Conservation (phyloP, 2,113 vertebrate species). For the Lethenteron camtschaticum region DNA sequence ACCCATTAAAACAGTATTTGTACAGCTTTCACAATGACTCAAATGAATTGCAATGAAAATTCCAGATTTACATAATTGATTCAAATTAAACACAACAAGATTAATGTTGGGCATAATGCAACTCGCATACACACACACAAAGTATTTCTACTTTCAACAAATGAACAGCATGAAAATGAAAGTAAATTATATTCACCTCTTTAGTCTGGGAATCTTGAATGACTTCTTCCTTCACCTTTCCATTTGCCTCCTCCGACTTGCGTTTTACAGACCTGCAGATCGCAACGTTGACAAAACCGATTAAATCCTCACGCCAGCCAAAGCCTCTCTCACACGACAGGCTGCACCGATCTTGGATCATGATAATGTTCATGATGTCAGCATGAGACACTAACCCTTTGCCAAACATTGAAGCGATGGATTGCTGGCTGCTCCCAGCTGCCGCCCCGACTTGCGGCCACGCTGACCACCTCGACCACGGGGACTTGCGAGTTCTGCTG, state of each 20-base stretch:
- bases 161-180: neutral
- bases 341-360: neutral
- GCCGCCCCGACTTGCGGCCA: slow-evolving; percentile 34
- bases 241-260: slow-evolving; percentile 46
- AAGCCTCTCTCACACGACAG: neutral
- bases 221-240: slow-evolving; percentile 20
- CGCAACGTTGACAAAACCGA: neutral
- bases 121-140: neutral
- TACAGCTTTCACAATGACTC: too few species aligned
- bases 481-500: neutral
- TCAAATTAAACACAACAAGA: neutral
- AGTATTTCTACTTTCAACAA: neutral
- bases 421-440: slow-evolving; percentile 56
- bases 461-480: slow-evolving; percentile 19
- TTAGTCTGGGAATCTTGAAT: slow-evolving; percentile 17
- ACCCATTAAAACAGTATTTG: too few species aligned
- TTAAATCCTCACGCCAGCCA: neutral
- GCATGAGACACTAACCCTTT: slow-evolving; percentile 39
- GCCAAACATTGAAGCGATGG: slow-evolving; percentile 43
- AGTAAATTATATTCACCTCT: neutral
- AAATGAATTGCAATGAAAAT: neutral
- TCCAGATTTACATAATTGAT: neutral
- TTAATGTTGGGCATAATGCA: neutral
- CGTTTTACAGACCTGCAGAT: slow-evolving; percentile 34
- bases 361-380: neutral